Conservation (phyloP, 1,140 invertebrate species). For the Sarcophaga peregrina region DNA sequence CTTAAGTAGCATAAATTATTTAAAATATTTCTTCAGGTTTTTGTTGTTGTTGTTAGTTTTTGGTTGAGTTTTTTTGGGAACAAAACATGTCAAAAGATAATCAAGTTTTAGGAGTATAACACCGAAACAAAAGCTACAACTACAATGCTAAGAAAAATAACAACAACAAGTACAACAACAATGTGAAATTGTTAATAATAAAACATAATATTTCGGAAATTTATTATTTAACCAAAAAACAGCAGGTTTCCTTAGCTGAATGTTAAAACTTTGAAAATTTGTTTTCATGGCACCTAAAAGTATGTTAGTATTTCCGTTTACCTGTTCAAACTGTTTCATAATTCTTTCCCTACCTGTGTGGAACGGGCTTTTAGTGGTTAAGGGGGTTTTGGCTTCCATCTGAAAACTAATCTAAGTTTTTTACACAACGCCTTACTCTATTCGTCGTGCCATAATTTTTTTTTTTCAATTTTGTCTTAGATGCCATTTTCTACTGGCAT, state of each 20-base stretch:
- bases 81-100: not conserved
- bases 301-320: conserved; percentile 8
- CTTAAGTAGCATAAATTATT: conserved; percentile 35
- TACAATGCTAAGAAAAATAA: too few species aligned
- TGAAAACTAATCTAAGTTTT: conserved; percentile 16
- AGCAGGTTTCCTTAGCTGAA: not conserved
- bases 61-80: not conserved
- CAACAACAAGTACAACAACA: not conserved
- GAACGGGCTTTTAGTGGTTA: not conserved
- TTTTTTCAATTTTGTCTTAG: too few species aligned
- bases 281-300: not conserved
- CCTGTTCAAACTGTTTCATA: not conserved
- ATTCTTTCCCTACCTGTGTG: too few species aligned
- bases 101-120: conserved; percentile 2
- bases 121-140: not conserved
- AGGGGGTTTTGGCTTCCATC: too few species aligned
- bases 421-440: not conserved
- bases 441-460: too few species aligned
- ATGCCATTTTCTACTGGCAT: not conserved
- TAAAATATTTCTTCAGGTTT: not conserved
- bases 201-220: not conserved
- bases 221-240: not conserved
- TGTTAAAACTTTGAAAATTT: not conserved
- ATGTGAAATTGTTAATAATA: not conserved
- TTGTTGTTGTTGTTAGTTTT: not conserved